Conservation (phyloP, 2,888 invertebrate species). For the Sepiola atlantica region DNA sequence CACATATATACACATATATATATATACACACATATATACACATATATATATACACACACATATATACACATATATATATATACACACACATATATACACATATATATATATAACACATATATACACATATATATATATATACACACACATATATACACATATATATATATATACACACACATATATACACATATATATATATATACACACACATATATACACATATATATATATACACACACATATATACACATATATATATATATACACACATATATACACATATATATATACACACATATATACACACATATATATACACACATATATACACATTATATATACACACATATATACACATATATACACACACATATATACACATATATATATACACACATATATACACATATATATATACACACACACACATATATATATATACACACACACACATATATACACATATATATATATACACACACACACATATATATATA, state of each 20-base stretch:
- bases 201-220: not conserved
- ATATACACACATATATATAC: not conserved
- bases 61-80: too few species aligned
- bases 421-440: not conserved
- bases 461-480: not conserved
- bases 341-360: not conserved
- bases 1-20: too few species aligned
- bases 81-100: too few species aligned
- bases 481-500: not conserved
- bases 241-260: too few species aligned
- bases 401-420: not conserved
- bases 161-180: not conserved
- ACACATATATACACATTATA: not conserved
- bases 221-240: too few species aligned
- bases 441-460: not conserved
- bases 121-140: not conserved
- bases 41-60: too few species aligned
- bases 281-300: too few species aligned
- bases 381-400: not conserved
- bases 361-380: not conserved
- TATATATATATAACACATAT: too few species aligned
- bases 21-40: too few species aligned
- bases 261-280: too few species aligned
- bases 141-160: not conserved
- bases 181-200: not conserved